phyloP scores from a whole-genome alignment of 2,113 vertebrate genomes.

The Macrotis lagotis region DNA sequence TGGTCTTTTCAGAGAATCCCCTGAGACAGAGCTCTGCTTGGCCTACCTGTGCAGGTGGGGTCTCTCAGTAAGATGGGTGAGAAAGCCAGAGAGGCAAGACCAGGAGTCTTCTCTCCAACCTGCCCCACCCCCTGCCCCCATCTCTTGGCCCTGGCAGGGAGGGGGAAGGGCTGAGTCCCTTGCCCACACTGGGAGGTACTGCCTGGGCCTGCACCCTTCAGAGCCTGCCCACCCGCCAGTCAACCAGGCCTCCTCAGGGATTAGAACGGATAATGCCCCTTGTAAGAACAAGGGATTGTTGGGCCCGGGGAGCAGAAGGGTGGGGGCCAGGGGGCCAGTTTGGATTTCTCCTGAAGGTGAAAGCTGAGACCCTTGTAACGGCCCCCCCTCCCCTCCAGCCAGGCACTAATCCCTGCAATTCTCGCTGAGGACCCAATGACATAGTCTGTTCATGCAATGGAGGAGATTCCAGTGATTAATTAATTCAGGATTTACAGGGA shows the following conservation, averaged over 20 bases:
- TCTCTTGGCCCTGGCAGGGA: not conserved
- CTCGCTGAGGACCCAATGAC: not conserved
- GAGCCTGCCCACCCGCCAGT: not conserved
- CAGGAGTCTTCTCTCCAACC: not conserved
- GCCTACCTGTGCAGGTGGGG: not conserved
- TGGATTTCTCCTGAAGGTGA: not conserved
- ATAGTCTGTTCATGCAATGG: not conserved
- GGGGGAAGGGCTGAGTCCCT: not conserved
- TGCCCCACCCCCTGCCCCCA: not conserved
- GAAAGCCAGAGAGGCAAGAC: not conserved
- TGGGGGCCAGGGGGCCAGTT: not conserved
- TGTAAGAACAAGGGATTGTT: constrained; percentile 2
- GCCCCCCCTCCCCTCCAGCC: not conserved
- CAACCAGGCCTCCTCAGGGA: not conserved
- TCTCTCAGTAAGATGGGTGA: not conserved
- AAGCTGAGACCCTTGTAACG: not conserved
- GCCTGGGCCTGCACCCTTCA: not conserved
- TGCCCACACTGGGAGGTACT: not conserved
- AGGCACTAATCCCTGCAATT: not conserved
- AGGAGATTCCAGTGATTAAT: constrained; percentile 2
- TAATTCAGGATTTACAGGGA: not conserved
- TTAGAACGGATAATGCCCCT: not conserved
- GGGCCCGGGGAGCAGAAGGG: not conserved
- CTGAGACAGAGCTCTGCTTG: not conserved
- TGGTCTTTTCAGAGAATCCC: not conserved